These are phyloP conservation scores for Drosophila busckii DNA, from an alignment of 1,140 invertebrate species.

Conservation along the genomic window DNA sequence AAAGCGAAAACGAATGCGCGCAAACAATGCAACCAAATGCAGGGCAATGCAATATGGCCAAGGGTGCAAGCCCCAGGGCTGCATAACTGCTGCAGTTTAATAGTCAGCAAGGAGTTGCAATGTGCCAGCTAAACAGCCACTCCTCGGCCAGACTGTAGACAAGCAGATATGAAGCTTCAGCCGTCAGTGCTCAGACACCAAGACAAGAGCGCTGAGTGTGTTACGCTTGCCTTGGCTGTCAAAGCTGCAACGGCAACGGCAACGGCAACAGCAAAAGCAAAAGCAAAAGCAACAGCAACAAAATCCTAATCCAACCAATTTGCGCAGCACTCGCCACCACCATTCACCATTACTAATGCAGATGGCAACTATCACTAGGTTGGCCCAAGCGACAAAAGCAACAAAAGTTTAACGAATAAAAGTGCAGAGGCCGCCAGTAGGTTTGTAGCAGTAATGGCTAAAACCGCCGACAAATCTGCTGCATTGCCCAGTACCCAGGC, in stretches of 20 bases:
- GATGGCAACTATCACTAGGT: slow-evolving; percentile 52
- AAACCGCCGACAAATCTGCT: slow-evolving; percentile 73
- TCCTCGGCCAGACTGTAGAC: slow-evolving; percentile 1
- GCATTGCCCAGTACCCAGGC: slow-evolving; percentile 39
- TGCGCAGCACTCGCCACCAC: slow-evolving; percentile 48
- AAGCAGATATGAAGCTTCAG: background rate
- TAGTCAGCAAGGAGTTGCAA: slow-evolving; percentile 56
- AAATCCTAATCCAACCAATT: slow-evolving; percentile 64
- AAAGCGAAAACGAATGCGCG: slow-evolving; percentile 49
- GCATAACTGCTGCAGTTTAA: slow-evolving; percentile 51
- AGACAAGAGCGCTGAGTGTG: background rate
- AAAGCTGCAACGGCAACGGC: slow-evolving; percentile 37
- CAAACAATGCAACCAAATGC: slow-evolving; percentile 18
- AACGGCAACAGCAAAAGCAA: no score
- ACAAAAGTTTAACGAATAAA: background rate
- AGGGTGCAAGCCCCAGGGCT: slow-evolving; percentile 20
- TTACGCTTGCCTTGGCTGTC: slow-evolving; percentile 28
- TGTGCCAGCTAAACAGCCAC: slow-evolving; percentile 12
- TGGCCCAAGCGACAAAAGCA: slow-evolving; percentile 7
- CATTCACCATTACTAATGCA: slow-evolving; percentile 68
- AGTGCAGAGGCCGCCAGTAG: slow-evolving; percentile 14
- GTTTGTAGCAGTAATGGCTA: slow-evolving; percentile 56
- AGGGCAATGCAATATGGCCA: no score
- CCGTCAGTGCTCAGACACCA: background rate
- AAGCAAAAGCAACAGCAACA: slow-evolving; percentile 35